Conservation (phyloP, 2,888 invertebrate species). For the Hirtodrosophila alboralis region DNA sequence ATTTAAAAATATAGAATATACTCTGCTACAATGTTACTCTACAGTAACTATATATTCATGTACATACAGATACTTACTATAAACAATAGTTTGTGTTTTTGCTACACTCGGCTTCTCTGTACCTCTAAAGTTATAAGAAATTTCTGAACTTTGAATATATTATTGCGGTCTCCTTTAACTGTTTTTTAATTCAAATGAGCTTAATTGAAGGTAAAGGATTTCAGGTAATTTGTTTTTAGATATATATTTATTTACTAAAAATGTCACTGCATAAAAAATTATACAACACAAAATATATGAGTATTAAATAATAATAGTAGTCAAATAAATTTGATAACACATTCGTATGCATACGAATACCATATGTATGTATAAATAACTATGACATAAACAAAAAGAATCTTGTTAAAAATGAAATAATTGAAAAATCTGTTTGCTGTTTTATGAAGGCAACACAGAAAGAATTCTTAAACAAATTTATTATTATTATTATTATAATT, state of each 20-base stretch:
- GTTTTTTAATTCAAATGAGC: neutral
- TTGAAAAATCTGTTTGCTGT: constrained; percentile 31
- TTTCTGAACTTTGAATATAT: constrained; percentile 11
- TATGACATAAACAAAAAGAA: constrained; percentile 49
- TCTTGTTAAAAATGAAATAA: constrained; percentile 37
- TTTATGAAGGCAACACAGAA: constrained; percentile 34
- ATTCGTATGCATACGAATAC: constrained; percentile 75
- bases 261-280: constrained; percentile 75
- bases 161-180: neutral
- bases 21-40: no score
- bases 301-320: constrained; percentile 63
- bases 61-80: constrained; percentile 11
- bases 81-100: constrained; percentile 32
- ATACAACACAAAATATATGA: constrained; percentile 75
- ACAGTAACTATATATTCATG: constrained; percentile 1
- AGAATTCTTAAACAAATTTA: constrained; percentile 43
- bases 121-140: constrained; percentile 29
- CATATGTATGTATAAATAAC: constrained; percentile 52
- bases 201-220: no score
- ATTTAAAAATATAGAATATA: constrained; percentile 30
- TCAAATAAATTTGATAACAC: constrained; percentile 68
- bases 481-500: constrained; percentile 32
- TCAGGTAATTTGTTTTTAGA: constrained; percentile 20
- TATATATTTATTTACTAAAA: constrained; percentile 73
- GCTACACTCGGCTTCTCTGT: constrained; percentile 62